Percentiles rank a stretch among this genome's conserved stretches.
Evolutionary conservation across 2,888 invertebrate genomes (phyloP).

Genomic region (Coronaproctus castanopsis): DNA sequence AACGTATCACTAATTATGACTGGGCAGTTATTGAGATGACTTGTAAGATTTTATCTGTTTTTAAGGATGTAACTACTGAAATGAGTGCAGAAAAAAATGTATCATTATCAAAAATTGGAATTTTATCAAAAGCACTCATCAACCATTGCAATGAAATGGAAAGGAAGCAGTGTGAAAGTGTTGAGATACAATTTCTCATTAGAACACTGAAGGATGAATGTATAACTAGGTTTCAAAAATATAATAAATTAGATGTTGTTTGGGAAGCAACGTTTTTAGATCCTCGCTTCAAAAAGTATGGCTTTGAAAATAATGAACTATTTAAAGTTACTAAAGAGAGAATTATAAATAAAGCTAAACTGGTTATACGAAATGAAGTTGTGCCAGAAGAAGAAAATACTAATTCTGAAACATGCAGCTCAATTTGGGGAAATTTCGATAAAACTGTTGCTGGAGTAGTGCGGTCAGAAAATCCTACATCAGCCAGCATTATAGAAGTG

Average conservation of each 20-base stretch:
- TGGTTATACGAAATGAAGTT: background rate
- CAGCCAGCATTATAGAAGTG: conserved; percentile 15
- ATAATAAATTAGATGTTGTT: conserved; percentile 13
- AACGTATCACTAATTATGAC: too few species aligned
- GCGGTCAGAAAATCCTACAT: conserved; percentile 9
- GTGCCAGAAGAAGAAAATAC: background rate
- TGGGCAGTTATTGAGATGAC: conserved; percentile 11
- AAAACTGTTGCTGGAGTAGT: background rate
- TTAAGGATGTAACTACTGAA: conserved; percentile 14
- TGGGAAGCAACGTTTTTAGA: conserved; percentile 13
- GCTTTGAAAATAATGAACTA: conserved; percentile 4
- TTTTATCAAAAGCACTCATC: conserved; percentile 5
- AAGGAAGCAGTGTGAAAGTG: background rate
- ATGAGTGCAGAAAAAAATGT: conserved; percentile 12
- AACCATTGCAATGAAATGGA: conserved; percentile 10
- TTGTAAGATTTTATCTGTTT: conserved; percentile 13
- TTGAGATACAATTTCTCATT: conserved; percentile 1
- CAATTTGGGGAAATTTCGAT: conserved; percentile 10
- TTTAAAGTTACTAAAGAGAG: conserved; percentile 6
- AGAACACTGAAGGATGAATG: conserved; percentile 12
- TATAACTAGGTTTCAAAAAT: conserved; percentile 11
- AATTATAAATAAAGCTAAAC: conserved; percentile 6
- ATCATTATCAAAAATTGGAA: conserved; percentile 10
- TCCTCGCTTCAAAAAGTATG: conserved; percentile 13
- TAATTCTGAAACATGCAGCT: background rate